A percentile compares a stretch with the other conserved stretches of the same genome.
These are phyloP conservation scores for Girardia tigrina DNA, from an alignment of 2,888 invertebrate genomes.

Conservation along the genomic window DNA sequence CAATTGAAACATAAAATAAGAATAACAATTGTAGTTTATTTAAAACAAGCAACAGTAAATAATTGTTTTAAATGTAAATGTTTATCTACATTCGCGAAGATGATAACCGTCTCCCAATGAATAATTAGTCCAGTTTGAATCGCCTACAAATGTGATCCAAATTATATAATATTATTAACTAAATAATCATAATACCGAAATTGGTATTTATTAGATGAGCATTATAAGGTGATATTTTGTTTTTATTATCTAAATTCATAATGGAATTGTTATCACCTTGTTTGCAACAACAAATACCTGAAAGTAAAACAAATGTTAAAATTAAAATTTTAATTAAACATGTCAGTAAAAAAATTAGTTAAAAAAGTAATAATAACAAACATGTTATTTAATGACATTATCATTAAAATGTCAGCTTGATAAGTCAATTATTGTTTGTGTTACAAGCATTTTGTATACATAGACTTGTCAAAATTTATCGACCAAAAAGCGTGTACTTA, in stretches of 20 bases:
- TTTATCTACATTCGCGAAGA: background rate
- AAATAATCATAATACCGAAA: background rate
- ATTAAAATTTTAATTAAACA: too few species aligned
- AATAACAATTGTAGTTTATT: background rate
- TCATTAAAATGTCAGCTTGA: too few species aligned
- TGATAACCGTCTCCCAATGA: background rate
- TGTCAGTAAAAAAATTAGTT: too few species aligned
- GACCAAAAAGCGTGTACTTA: too few species aligned
- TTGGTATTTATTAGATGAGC: background rate
- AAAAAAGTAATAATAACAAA: too few species aligned
- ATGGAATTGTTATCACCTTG: background rate
- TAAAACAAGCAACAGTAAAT: background rate
- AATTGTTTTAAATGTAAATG: background rate
- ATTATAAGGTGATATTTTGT: background rate
- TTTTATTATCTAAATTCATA: background rate
- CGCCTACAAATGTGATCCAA: too few species aligned
- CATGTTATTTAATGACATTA: too few species aligned
- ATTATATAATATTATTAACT: background rate
- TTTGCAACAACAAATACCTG: background rate
- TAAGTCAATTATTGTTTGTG: too few species aligned
- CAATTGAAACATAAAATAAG: background rate
- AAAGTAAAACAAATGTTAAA: background rate
- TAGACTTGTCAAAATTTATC: too few species aligned
- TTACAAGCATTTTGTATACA: too few species aligned
- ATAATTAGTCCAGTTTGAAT: background rate